phyloP scores from a whole-genome alignment of 2,113 vertebrate species.

The Aspidoscelis tigris region DNA sequence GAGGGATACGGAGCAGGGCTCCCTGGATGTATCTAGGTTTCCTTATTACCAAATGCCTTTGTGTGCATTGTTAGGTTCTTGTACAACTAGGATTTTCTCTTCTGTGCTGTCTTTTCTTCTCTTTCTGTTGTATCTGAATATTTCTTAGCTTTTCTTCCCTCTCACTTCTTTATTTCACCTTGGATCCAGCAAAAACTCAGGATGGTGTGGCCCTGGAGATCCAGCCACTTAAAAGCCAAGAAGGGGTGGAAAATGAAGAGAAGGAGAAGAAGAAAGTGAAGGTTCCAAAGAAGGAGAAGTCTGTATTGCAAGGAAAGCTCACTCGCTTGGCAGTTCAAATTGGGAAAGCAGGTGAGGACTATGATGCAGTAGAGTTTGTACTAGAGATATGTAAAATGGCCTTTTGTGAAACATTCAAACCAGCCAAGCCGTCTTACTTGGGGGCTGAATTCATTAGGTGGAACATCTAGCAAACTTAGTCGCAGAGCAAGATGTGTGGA shows the following conservation, averaged over 20 bases:
- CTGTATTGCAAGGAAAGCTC: slow-evolving; percentile 96
- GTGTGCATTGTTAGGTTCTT: slow-evolving; percentile 48
- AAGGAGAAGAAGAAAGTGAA: slow-evolving; percentile 89
- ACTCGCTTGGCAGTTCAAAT: slow-evolving; percentile 94
- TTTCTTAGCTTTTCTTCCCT: slow-evolving; percentile 51
- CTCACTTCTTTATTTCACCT: slow-evolving; percentile 63
- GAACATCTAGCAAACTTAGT: too few species aligned
- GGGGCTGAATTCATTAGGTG: too few species aligned
- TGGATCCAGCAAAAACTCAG: slow-evolving; percentile 91
- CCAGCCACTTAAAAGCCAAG: slow-evolving; percentile 95
- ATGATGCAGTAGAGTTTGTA: fast-evolving
- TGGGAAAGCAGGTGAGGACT: slow-evolving; percentile 90
- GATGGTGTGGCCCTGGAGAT: slow-evolving; percentile 96
- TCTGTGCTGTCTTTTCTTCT: slow-evolving; percentile 58
- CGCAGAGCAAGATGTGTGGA: too few species aligned
- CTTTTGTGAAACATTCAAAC: too few species aligned
- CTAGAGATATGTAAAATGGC: too few species aligned
- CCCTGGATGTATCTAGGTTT: slow-evolving; percentile 34
- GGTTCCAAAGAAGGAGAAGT: slow-evolving; percentile 96
- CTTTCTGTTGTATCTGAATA: slow-evolving; percentile 55
- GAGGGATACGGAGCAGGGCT: slow-evolving; percentile 38
- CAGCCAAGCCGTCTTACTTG: too few species aligned
- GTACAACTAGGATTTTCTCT: slow-evolving; percentile 59
- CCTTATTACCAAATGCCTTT: slow-evolving; percentile 37
- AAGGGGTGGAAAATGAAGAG: slow-evolving; percentile 88